Percentiles rank a stretch among this genome's conserved stretches.
These are phyloP conservation scores for Ictalurus furcatus DNA, from an alignment of 2,113 vertebrate genomes.

Conservation along the genomic window DNA sequence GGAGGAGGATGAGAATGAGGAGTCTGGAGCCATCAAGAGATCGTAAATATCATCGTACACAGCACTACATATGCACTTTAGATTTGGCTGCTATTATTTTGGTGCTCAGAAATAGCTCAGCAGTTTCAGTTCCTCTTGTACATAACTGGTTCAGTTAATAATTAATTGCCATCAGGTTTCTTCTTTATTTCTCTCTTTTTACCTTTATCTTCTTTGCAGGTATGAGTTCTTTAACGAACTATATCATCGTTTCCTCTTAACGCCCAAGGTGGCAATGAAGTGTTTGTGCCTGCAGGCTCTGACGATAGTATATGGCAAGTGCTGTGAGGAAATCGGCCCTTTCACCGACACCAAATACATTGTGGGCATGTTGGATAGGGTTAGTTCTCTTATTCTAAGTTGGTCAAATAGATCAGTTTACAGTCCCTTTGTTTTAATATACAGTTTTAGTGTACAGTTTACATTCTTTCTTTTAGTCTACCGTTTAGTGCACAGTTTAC, in stretches of 20 bases:
- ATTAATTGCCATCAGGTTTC: background rate
- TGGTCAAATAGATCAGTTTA: background rate
- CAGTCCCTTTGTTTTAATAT: background rate
- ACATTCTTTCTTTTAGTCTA: background rate
- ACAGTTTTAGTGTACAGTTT: background rate
- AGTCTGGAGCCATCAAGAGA: conserved; percentile 93
- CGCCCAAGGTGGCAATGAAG: conserved; percentile 98
- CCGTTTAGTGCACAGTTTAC: background rate
- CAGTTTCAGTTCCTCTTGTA: background rate
- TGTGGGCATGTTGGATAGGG: conserved; percentile 95
- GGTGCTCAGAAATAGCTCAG: background rate
- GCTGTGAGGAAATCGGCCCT: conserved; percentile 93
- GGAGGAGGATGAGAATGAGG: conserved; percentile 95
- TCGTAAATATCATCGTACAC: conserved; percentile 78
- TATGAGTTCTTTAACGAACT: conserved; percentile 99
- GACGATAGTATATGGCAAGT: conserved; percentile 95
- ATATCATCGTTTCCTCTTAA: conserved; percentile 97
- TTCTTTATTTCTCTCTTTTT: background rate
- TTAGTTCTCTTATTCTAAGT: conserved; percentile 65
- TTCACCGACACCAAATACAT: conserved; percentile 97
- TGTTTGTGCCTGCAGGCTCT: conserved; percentile 97
- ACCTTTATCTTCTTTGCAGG: conserved; percentile 62
- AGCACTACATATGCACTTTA: background rate
- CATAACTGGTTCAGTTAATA: background rate
- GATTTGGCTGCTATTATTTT: background rate